phyloP scores from a whole-genome alignment of 2,113 vertebrate species.

The rabbit (Oryctolagus cuniculus) region mOryCun1.1 NC_091442.1:106839001-106839500 shows the following conservation, averaged over 20 bases:
- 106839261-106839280: neutral
- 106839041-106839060: neutral
- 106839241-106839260: neutral
- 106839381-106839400: no score
- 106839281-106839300: neutral
- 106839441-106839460: no score
- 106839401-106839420: no score
- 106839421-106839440: no score
- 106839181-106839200: neutral
- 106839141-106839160: neutral
- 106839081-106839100: neutral
- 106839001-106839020: neutral
- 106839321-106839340: neutral
- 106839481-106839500: no score
- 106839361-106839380: neutral
- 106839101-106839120: neutral
- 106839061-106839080: neutral
- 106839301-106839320: neutral
- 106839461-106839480: no score
- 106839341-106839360: neutral
- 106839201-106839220: neutral
- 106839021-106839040: neutral
- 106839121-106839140: neutral
- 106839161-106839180: neutral
- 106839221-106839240: neutral